Evolutionary conservation across 2,113 vertebrate genomes (phyloP), one percentile per base, ranked within the genome.

Genomic region (Channa argus): DNA sequence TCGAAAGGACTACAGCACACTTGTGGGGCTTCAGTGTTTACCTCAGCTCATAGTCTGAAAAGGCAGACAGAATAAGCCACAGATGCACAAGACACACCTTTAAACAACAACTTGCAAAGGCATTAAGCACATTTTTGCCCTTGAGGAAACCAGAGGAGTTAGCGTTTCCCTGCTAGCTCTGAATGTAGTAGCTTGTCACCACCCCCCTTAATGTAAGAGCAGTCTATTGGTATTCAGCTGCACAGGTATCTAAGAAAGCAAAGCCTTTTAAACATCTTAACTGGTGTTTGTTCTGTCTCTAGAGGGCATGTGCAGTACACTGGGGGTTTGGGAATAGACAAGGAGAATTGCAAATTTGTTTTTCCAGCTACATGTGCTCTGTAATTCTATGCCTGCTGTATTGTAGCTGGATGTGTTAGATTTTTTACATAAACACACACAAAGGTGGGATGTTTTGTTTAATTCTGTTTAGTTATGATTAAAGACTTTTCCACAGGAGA

Each of bases 201-300:
- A 67, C 72, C 85, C 81, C 83, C 73, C 79, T 79, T 84, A 81
- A 86, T 88, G 86, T 92, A 86, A 81, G 84, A 90, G 84, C 71
- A 77, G 79, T 86, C 84, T 91, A 92, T 93, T 93, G 89, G 92
- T 93, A 94, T 94, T 94, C 93, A 91, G 70, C 88, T 85, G 92
- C 83, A 73, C 87, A 92, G 92, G 92, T 94, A 90, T 90, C 92
- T 93, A 63, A 93, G 90, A 89, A 78, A 92, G 86, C 75, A 87
- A 79, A 86, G 85, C 79, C 88, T 92, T 92, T 92, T 91, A 93
- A 93, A 94, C 92, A 93, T 93, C 91, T 93, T 89, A 92, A 91
- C 90, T 53, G 76, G 90, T 91, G 92, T 93, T 92, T 91, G 82
- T 87, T 89, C 88, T 89, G 91, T 92, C 93, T 94, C 94, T 91